Evolutionary conservation across 1,140 invertebrate species (phyloP).

Genomic region (Aphidius ervi): DNA sequence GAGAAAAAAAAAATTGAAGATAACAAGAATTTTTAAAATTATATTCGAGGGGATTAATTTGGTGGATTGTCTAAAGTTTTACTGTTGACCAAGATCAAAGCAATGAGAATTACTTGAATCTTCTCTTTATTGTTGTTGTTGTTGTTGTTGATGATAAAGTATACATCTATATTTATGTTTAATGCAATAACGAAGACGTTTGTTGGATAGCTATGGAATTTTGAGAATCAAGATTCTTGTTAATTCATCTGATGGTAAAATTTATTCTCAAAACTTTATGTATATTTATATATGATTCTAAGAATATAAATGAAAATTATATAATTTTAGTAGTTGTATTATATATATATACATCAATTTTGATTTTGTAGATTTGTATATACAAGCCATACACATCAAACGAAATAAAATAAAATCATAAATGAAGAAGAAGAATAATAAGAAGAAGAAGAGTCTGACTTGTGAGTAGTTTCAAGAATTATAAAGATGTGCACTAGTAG

Average conservation of each 20-base stretch:
- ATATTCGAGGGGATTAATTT: conserved; percentile 15
- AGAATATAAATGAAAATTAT: too few species aligned
- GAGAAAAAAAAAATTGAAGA: not conserved
- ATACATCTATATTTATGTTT: conserved; percentile 23
- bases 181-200: conserved; percentile 38
- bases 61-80: conserved; percentile 38
- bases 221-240: not conserved
- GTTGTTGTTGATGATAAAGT: not conserved
- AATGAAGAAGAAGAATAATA: too few species aligned
- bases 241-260: too few species aligned
- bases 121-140: conserved; percentile 4
- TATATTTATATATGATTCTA: too few species aligned
- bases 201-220: conserved; percentile 30
- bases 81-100: conserved; percentile 50
- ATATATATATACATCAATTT: too few species aligned
- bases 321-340: too few species aligned
- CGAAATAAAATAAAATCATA: too few species aligned
- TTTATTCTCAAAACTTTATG: too few species aligned
- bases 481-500: conserved; percentile 11
- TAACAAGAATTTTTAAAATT: conserved; percentile 31
- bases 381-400: too few species aligned
- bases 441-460: too few species aligned
- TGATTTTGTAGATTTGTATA: too few species aligned
- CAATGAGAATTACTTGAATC: conserved; percentile 22
- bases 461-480: too few species aligned